These are phyloP conservation scores for Stenchaetothrips biformis DNA, from an alignment of 2,888 invertebrate genomes.

Conservation along the genomic window DNA sequence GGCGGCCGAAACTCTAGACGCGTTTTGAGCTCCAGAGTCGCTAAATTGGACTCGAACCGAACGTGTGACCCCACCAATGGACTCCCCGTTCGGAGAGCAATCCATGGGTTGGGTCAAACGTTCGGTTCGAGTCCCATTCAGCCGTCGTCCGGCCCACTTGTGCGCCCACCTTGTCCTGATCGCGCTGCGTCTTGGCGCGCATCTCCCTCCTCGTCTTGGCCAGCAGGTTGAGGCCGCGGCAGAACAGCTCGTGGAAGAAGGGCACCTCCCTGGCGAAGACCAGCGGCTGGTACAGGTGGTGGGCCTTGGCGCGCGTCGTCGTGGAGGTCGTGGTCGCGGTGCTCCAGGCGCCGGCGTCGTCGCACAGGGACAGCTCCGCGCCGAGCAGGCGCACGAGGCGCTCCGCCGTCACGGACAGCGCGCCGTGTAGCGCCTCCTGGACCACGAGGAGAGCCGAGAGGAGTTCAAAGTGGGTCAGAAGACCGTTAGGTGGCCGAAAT, in stretches of 20 bases:
- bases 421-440: not conserved
- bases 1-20: no score
- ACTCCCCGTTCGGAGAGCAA: no score
- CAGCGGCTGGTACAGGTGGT: not conserved
- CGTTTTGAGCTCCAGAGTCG: no score
- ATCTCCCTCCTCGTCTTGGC: not conserved
- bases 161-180: slow-evolving; percentile 19
- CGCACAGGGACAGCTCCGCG: not conserved
- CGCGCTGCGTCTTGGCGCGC: slow-evolving; percentile 6
- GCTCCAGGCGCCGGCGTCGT: not conserved
- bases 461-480: no score
- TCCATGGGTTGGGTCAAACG: not conserved
- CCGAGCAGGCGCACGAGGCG: slow-evolving; percentile 11
- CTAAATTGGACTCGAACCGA: no score
- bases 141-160: not conserved
- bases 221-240: slow-evolving; percentile 4
- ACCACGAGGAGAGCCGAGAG: not conserved
- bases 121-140: not conserved
- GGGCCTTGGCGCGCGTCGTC: not conserved
- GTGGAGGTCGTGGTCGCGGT: not conserved
- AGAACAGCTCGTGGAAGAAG: slow-evolving; percentile 21
- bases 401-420: not conserved
- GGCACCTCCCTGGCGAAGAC: slow-evolving; percentile 7
- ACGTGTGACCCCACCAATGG: no score
- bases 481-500: no score